Conservation (phyloP, 2,888 invertebrate genomes). For the Melipona bicolor region DNA sequence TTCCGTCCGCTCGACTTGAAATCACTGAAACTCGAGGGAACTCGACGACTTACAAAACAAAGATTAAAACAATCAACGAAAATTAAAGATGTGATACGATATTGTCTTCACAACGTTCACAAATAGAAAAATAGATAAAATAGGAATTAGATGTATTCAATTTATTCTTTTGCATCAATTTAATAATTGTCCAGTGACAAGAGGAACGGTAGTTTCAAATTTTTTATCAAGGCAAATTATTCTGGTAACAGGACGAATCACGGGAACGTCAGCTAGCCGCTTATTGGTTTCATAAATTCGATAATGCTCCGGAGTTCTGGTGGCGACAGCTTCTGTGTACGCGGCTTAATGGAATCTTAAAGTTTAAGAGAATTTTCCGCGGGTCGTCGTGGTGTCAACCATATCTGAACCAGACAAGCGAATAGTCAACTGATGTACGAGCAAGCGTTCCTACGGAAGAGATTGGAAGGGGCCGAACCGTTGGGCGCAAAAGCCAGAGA, state of each 20-base stretch:
- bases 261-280: slow-evolving; percentile 32
- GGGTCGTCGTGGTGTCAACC: slow-evolving; percentile 58
- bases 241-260: background rate
- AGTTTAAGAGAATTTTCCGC: slow-evolving; percentile 69
- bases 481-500: background rate
- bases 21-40: background rate
- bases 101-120: no score
- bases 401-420: slow-evolving; percentile 73
- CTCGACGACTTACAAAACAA: background rate
- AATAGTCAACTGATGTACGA: slow-evolving; percentile 73
- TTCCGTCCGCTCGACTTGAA: background rate
- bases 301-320: slow-evolving; percentile 46
- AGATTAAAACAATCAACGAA: background rate
- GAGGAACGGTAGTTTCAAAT: background rate
- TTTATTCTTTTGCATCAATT: background rate
- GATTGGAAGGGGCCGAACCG: background rate
- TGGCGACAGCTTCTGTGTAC: slow-evolving; percentile 63
- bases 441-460: slow-evolving; percentile 48
- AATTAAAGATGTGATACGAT: background rate
- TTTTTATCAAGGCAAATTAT: slow-evolving; percentile 33
- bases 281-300: slow-evolving; percentile 69
- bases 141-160: no score
- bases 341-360: slow-evolving; percentile 70
- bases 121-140: no score
- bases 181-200: background rate